Evolutionary conservation across 2,113 vertebrate genomes (phyloP).

Genomic region (Ascaphus truei): DNA sequence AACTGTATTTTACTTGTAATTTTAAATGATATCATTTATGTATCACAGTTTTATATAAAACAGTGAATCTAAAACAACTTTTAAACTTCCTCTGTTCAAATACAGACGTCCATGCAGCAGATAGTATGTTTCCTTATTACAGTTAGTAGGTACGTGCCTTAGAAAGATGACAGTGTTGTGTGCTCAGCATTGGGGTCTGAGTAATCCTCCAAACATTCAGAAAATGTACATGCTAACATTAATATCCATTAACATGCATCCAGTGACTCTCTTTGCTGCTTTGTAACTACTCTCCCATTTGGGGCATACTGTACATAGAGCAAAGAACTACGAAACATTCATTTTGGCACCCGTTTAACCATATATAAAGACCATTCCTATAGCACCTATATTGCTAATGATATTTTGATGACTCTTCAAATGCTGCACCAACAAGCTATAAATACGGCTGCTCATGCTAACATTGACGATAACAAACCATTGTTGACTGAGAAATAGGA

Average conservation of each 20-base stretch:
- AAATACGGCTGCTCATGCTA: neutral
- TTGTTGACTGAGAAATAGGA: constrained; percentile 1
- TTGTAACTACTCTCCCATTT: too few species aligned
- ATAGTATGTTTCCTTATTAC: neutral
- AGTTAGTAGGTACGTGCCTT: neutral
- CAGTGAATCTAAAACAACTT: neutral
- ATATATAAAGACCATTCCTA: too few species aligned
- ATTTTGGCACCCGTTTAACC: too few species aligned
- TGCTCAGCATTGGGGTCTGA: too few species aligned
- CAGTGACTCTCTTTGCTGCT: constrained; percentile 17
- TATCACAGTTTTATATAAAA: too few species aligned
- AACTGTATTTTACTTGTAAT: too few species aligned
- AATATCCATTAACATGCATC: constrained; percentile 31
- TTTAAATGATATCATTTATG: too few species aligned
- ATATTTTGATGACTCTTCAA: too few species aligned
- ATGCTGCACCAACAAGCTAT: neutral
- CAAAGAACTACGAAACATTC: too few species aligned
- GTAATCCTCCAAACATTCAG: constrained; percentile 23
- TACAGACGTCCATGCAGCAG: neutral
- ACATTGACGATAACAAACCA: neutral
- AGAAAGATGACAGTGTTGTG: constrained; percentile 16
- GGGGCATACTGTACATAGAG: too few species aligned
- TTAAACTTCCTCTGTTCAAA: neutral
- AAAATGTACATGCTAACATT: constrained; percentile 31
- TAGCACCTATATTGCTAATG: too few species aligned